Base-by-base conservation (phyloP, 2,797 vertebrate species). In the Cyprinodon diabolis region DNA sequence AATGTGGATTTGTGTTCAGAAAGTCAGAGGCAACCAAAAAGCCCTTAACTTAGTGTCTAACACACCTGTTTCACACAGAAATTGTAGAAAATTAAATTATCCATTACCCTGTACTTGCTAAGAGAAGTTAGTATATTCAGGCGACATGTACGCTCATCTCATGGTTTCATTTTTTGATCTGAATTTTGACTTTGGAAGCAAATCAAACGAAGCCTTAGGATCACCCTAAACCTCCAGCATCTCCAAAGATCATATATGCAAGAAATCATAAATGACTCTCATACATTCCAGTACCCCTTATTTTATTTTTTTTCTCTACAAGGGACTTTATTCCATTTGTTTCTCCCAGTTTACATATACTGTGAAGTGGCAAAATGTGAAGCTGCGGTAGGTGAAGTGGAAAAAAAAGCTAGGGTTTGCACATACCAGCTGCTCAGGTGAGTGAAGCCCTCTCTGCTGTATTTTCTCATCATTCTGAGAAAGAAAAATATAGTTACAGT, bases 401-500 rank as follows among this genome's bases (percentile, higher is more conserved):
- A 8, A 7, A 62, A 3, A 75, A 52, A 12, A 74, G 57, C 47
- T 58, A 71, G 63, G 58, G 56, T 40, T 73, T 76, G 35, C 21
- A 90, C 88, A 21, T 92, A 94, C 92, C 91, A 81, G 78, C 66
- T 6, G 83, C 48, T 90, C 86, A 70, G 65, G 35, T 68, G 84
- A 55, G 40, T 86, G 73, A 12, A 77, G 68, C 11, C 45, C 75
- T 66, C 72, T 89, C 77, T 84, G 89, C 79, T 89, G 86, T 57
- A n/a, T 77, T 58, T 83, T 68, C 52, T 86, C 84, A 3, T 74
- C 81, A 73, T 66, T 62, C 92, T 94, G 83, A 69, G 47, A 63
- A 82, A 63, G 85, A 37, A 79, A 74, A 87, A 57, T 25, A 45
- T 40, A 47, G 25, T 25, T n/a, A 43, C 25, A 23, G 14, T 37